Conservation (phyloP, 64 coral and sea anemone genomes). For the Montipora capricornis region DNA sequence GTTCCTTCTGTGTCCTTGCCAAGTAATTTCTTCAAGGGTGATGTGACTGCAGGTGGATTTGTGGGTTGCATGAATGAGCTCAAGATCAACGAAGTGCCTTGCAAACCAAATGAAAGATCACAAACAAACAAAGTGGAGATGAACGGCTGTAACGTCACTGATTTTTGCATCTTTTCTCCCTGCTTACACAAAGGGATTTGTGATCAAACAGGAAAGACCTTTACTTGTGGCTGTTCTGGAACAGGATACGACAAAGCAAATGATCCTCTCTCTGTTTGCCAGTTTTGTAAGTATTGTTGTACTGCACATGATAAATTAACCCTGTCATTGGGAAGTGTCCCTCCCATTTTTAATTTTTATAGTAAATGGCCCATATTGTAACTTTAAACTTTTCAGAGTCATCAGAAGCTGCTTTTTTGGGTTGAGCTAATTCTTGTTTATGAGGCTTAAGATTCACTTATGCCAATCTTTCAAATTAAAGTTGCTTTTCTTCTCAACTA, state of each 20-base stretch:
- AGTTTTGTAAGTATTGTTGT: constrained; percentile 60
- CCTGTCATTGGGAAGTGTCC: not conserved
- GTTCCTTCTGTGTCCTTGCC: not conserved
- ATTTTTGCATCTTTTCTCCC: constrained; percentile 51
- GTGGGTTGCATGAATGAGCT: constrained; percentile 61
- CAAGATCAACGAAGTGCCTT: not conserved
- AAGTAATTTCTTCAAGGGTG: constrained; percentile 26
- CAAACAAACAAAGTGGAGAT: constrained; percentile 2
- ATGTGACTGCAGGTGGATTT: constrained; percentile 42
- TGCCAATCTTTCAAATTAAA: too few relatives aligned
- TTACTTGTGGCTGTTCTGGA: constrained; percentile 29
- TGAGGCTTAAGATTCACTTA: too few relatives aligned
- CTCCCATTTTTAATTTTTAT: too few relatives aligned
- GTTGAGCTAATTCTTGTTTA: too few relatives aligned
- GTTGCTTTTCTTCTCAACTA: too few relatives aligned
- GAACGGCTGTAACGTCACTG: constrained; percentile 57
- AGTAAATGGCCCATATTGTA: too few relatives aligned
- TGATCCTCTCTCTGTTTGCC: constrained; percentile 8
- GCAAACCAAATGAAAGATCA: not conserved
- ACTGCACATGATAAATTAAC: not conserved
- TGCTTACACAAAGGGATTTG: constrained; percentile 49
- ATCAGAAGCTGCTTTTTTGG: too few relatives aligned
- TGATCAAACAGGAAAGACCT: constrained; percentile 30
- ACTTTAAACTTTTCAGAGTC: too few relatives aligned
- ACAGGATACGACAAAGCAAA: constrained; percentile 15